Base-by-base conservation (phyloP, 2,113 vertebrate species). In the Mystacornis crossleyi region DNA sequence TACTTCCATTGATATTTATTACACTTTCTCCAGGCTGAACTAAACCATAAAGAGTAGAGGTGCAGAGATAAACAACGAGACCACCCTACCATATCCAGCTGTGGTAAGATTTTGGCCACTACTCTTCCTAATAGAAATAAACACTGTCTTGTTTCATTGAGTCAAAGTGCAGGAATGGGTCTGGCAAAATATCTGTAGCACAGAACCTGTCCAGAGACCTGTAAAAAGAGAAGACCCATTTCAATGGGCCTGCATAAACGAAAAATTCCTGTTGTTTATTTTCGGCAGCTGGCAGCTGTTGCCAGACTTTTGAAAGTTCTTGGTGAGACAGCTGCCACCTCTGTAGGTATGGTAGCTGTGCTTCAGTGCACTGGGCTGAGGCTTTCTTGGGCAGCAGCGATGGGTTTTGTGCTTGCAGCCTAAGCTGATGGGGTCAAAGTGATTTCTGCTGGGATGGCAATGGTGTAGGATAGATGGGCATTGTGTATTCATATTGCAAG, bases 401-500 rank as follows among this genome's bases (percentile, higher is more conserved):
- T 20, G 40, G 34, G 19, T 77, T 97, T 91, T 97, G 70, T 33
- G 75, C 75, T 51, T 74, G 58, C 17, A 84, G 34, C 10, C 16
- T 48, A 45, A 79, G 43, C 33, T 96, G 89, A 50, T 95, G 85
- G n/a, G 34, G 47, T 71, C 91, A 81, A 93, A 93, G 47, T 54
- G 28, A 9, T 38, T 82, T 92, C 90, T 96, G 74, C 75, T 95
- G 95, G 17, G 93, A 95, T 77, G 73, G 93, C 58, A 96, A 80
- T 69, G 86, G 81, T 45, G 42, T 88, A 60, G 87, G 96, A 21
- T 94, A 93, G 38, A 96, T 94, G 47, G 93, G 93, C 86, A 95
- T 70, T 77, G 95, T 79, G 53, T 95, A 91, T 94, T 98, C 93
- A 81, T 87, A 36, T 10, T n/a, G 84, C 81, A 89, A 81, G 54